phyloP scores from a whole-genome alignment of 2,113 vertebrate genomes.

The Muscicapa adusta region DNA sequence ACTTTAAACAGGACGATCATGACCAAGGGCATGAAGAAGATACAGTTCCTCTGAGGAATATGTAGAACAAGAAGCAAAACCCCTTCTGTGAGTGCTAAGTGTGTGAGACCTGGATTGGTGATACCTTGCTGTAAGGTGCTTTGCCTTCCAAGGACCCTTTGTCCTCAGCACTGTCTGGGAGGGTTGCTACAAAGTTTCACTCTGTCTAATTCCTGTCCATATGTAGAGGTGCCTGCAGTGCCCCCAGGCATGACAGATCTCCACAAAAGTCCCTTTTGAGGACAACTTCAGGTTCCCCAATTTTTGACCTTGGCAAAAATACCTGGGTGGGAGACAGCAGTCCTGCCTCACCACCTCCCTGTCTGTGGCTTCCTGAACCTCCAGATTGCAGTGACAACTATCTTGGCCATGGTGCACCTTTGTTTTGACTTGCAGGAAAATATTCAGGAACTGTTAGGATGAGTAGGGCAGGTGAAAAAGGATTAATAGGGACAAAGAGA shows the following conservation, averaged over 20 bases:
- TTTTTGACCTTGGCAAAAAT: not conserved
- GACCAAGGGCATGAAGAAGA: not conserved
- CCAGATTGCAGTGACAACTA: not conserved
- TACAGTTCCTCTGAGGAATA: not conserved
- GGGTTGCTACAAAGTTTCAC: not conserved
- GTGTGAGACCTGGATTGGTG: not conserved
- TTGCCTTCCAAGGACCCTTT: not conserved
- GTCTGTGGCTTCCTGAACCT: not conserved
- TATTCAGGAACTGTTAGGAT: not conserved
- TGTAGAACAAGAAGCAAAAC: not conserved
- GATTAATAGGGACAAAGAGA: not conserved
- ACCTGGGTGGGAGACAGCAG: not conserved
- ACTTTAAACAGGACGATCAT: not conserved
- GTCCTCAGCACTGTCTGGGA: not conserved
- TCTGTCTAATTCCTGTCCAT: not conserved
- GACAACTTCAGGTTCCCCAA: not conserved
- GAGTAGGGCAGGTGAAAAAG: not conserved
- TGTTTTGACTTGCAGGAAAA: not conserved
- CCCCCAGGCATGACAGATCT: not conserved
- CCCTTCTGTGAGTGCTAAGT: not conserved
- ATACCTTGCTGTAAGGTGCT: not conserved
- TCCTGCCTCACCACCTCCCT: not conserved
- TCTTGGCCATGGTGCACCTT: not conserved
- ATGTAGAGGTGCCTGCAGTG: not conserved
- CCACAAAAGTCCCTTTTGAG: not conserved